Evolutionary conservation across 2,113 vertebrate species (phyloP), one percentile per base, ranked within the genome.

Genomic region (Lepisosteus oculatus): DNA sequence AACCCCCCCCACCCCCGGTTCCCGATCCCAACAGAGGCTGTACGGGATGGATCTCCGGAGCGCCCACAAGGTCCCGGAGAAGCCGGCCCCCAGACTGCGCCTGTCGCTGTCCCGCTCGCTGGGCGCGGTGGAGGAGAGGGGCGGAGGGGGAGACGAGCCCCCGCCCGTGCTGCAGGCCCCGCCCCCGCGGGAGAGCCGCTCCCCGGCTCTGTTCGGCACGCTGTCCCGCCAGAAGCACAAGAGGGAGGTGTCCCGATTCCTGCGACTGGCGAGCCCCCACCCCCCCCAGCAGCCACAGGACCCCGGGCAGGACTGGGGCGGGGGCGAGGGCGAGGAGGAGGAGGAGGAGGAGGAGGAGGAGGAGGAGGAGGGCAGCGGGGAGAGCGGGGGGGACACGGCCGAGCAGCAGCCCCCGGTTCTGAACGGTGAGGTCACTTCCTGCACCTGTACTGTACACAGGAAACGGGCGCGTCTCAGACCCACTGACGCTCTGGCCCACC

Each of bases 21-120:
- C 3, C 71, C 54, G 72, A 54, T 41, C 29, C 71, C 67, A 86
- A 2, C 87, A 98, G 97, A 94, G 93, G 77, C 88, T 98, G 65
- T 98, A 96, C 80, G 88, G 93, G 74, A 98, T 98, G 97, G 97
- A 98, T 85, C 93, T 98, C 77, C 95, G 97, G 75, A 98, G 97
- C 17, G 90, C 95, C 67, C 90, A 95, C 89, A 96, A 95, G 84
- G 73, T 82, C 43, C 73, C 87, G 54, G 95, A 94, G 77, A 94
- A 95, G 79, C 75, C 88, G 0, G 42, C 79, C 0, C 83, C 91
- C 0, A 84, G 90, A 41, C 78, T 93, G 45, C 88, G 90, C 11
- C 87, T 93, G 61, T 93, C 91, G 43, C 89, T 93, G 76, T 85
- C 86, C 63, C 87, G 91, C 55, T 83, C 91, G 72, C 79, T 90